Conservation (phyloP, 2,113 vertebrate species). For the Monarcha castaneiventris region DNA sequence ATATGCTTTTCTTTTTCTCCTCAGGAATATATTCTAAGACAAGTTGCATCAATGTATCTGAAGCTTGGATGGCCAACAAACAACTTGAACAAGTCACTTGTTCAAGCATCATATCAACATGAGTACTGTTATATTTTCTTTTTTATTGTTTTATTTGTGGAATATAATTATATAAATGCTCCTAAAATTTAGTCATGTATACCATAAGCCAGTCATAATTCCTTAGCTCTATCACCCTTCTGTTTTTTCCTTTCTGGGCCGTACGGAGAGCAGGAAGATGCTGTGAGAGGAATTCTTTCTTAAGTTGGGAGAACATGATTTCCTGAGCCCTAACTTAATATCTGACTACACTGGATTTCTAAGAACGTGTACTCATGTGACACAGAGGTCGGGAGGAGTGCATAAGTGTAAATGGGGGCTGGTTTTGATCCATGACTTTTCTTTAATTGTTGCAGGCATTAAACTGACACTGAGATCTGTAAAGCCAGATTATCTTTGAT, state of each 20-base stretch:
- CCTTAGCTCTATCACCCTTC: background rate
- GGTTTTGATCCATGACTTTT: background rate
- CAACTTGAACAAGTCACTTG: slow-evolving; percentile 81
- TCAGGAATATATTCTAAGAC: slow-evolving; percentile 94
- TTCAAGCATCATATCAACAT: slow-evolving; percentile 89
- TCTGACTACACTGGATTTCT: background rate
- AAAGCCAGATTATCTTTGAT: background rate
- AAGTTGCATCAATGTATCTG: slow-evolving; percentile 90
- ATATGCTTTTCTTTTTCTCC: background rate
- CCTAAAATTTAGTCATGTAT: background rate
- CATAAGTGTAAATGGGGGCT: background rate
- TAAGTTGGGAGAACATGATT: slow-evolving; percentile 7
- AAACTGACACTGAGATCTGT: background rate
- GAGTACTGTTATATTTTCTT: slow-evolving; percentile 79
- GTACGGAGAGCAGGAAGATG: background rate
- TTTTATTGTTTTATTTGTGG: background rate
- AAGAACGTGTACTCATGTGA: background rate
- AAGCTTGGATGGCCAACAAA: slow-evolving; percentile 91
- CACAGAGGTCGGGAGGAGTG: background rate
- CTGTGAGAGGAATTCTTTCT: background rate
- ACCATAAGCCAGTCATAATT: background rate
- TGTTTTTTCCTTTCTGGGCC: slow-evolving; percentile 2
- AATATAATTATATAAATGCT: background rate
- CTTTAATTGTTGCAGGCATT: background rate
- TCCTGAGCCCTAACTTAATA: background rate